Base-by-base conservation (phyloP, 2,113 vertebrate genomes). In the Garra rufa region DNA sequence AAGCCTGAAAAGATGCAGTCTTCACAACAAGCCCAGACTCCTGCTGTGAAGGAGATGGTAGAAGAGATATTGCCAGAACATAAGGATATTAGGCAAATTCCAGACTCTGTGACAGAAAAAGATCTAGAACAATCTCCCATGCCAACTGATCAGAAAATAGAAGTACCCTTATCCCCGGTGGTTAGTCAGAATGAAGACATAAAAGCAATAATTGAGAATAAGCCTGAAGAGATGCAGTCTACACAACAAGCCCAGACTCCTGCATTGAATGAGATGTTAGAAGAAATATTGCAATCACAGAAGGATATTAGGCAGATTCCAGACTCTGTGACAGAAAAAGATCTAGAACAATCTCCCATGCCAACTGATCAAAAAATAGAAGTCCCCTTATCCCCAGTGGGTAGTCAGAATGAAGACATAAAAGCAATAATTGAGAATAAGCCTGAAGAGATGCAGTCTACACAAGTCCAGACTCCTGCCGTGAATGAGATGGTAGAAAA, bases 161-260 rank as follows among this genome's bases (percentile, higher is more conserved):
- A 13, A 63, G 43, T 57, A 9, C 26, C 61, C 83, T 41, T 4
- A 28, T 48, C 38, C 9, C 77, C 87, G 85, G 85, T 79, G 81
- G 44, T 71, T 74, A 76, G 82, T 48, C 74, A 82, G 48, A 88
- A 76, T 1, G 48, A 82, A 6, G 44, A 74, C 52, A n/a, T 70
- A 15, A 21, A 14, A 88, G 89, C 44, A 78, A 67, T 50, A 61
- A 84, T 17, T 7, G 15, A 70, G 26, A 61, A 77, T 7, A 41
- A 73, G 3, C 7, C 52, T 63, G 13, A 41, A 77, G 41, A 75
- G n/a, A 5, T 28, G 26, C 86, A 82, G 13, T 21, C 9, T 65
- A 14, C 43, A n/a, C n/a, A n/a, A n/a, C 26, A 41, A 79, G 1
- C n/a, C 43, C 28, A 82, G 13, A 74, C 44, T 26, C 43, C 43